A percentile compares a stretch with the other conserved stretches of the same genome.
phyloP scores from a whole-genome alignment of 1,140 invertebrate genomes.

The Aphelenchoides fujianensis region DNA sequence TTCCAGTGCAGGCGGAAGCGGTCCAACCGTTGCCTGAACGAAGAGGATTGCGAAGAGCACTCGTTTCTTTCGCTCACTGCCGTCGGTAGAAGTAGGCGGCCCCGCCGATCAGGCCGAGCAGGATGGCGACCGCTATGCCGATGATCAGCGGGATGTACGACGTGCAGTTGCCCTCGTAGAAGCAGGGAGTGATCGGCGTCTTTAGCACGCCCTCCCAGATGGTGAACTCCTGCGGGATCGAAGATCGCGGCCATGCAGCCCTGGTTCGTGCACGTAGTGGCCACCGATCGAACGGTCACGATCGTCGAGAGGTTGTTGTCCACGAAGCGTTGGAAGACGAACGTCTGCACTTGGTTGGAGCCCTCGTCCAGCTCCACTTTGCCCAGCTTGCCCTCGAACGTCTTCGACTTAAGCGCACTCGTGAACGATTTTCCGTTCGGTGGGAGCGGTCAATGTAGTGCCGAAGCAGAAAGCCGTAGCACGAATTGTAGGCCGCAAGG shows the following conservation, averaged over 20 bases:
- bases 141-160: slow-evolving; percentile 32
- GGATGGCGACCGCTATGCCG: slow-evolving; percentile 15
- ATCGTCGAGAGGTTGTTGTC: slow-evolving; percentile 16
- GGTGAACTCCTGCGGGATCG: slow-evolving; percentile 14
- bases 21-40: slow-evolving; percentile 48
- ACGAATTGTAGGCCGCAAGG: slow-evolving; percentile 39
- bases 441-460: slow-evolving; percentile 12
- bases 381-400: slow-evolving; percentile 13
- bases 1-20: slow-evolving; percentile 49
- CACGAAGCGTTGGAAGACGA: slow-evolving; percentile 18
- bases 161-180: slow-evolving; percentile 41
- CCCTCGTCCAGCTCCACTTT: not conserved
- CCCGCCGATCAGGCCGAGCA: slow-evolving; percentile 22
- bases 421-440: slow-evolving; percentile 16
- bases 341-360: not conserved
- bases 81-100: slow-evolving; percentile 37
- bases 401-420: not conserved
- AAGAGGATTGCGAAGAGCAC: not conserved
- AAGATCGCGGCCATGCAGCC: slow-evolving; percentile 11
- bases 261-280: not conserved
- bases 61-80: slow-evolving; percentile 30
- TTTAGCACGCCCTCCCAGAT: slow-evolving; percentile 25
- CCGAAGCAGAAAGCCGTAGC: slow-evolving; percentile 42
- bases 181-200: slow-evolving; percentile 34
- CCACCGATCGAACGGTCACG: slow-evolving; percentile 23